These are phyloP conservation scores for Hylaeus volcanicus DNA, from an alignment of 1,140 invertebrate genomes.

Conservation along the genomic window DNA sequence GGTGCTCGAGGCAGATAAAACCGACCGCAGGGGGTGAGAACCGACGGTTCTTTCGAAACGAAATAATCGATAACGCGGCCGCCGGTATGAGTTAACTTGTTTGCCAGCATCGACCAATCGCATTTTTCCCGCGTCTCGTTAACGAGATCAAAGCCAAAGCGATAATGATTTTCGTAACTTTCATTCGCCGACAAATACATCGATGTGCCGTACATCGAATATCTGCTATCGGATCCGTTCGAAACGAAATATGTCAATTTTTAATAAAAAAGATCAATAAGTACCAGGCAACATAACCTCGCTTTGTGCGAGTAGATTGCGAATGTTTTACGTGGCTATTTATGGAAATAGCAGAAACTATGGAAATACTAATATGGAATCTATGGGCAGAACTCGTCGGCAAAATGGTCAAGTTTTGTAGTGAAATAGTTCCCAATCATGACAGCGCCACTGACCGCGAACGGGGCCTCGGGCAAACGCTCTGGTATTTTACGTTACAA, in stretches of 20 bases:
- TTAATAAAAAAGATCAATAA: no score
- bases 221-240: neutral
- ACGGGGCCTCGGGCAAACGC: no score
- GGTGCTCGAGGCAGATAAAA: neutral
- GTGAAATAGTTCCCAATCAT: no score
- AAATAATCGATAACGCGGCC: constrained; percentile 20
- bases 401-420: no score
- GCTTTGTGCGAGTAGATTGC: no score
- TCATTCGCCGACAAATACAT: neutral
- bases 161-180: constrained; percentile 36
- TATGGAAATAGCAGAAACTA: no score
- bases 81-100: neutral
- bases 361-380: no score
- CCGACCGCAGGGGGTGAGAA: neutral
- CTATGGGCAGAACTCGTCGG: no score
- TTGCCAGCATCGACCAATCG: neutral
- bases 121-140: constrained; percentile 21
- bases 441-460: no score
- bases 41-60: neutral
- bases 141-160: constrained; percentile 19
- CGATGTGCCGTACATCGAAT: neutral
- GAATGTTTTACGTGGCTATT: no score
- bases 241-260: neutral
- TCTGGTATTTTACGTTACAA: no score
- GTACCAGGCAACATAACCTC: no score